Evolutionary conservation across 2,113 vertebrate species (phyloP).

Genomic region (Cyrtonyx montezumae): DNA sequence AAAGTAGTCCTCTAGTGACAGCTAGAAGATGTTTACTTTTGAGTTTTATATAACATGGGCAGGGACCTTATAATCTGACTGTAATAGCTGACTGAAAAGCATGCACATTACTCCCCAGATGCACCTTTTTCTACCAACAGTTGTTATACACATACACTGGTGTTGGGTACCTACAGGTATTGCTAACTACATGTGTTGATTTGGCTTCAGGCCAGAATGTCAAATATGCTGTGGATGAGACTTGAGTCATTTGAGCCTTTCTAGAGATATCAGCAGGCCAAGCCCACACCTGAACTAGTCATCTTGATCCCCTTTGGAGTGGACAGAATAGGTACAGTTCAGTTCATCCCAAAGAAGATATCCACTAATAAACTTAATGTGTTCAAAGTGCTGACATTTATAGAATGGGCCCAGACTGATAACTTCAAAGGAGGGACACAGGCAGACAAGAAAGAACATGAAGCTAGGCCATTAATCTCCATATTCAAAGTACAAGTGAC

Average conservation of each 20-base stretch:
- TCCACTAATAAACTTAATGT: background rate
- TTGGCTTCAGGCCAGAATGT: background rate
- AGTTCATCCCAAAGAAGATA: background rate
- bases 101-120: accelerated
- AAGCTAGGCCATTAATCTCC: background rate
- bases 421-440: accelerated
- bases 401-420: background rate
- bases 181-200: background rate
- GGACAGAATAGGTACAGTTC: background rate
- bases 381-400: background rate
- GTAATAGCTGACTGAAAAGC: background rate
- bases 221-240: too few relatives aligned
- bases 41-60: background rate
- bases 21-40: background rate
- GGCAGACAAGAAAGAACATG: background rate
- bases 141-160: background rate
- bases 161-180: background rate
- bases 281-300: accelerated
- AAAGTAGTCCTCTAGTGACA: background rate
- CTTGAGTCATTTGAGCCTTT: too few relatives aligned
- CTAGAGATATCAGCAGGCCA: accelerated
- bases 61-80: background rate
- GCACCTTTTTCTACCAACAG: background rate
- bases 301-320: background rate
- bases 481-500: background rate